Base-by-base conservation (phyloP, 92 coral and sea anemone species). In the Pocillopora grandis region DNA sequence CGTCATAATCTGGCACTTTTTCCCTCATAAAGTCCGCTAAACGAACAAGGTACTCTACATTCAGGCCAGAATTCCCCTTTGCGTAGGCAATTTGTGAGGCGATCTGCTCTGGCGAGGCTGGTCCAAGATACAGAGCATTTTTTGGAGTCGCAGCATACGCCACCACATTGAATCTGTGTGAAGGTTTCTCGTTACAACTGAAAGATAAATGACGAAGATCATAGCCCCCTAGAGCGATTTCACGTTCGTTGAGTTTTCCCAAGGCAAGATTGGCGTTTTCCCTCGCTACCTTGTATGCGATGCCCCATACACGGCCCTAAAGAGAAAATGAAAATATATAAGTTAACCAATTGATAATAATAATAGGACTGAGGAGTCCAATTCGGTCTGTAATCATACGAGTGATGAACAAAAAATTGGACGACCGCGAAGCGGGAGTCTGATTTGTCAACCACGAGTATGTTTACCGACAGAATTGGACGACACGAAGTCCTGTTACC, bases 241-340 rank as follows among this genome's bases (percentile, higher is more conserved):
- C 98, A 3, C 98, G 90, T 17, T 89, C 89, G 85, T 91, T 87
- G 17, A 95, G 87, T 23, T 91, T 83, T 36, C 88, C 90, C 12
- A 95, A 69, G 1, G 92, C 97, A 4, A 59, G 86, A 5, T 91
- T 92, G 62, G 85, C 81, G 85, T 88, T 61, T 59, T 76, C 70
- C 49, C 76, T 85, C 1, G 92, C 84, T 20, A 95, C 87, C 84
- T 84, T 90, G 69, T 89, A 95, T 12, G 98, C 97, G 10, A 93
- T 80, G 17, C 98, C 98, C 97, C 95, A 93, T 15, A 93, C 98
- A 62, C 81, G 90, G 16, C 92, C 95, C 98, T 95, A 76, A 20
- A 57, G 71, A 55, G 71, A 80, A 71, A 48, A 63, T 18, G 64
- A 57, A 10, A 63, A 27, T 27, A 27, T 27, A 27, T 27, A 27